These are phyloP conservation scores for Poecilia velifera DNA, from an alignment of 2,797 vertebrate species.

Conservation along the genomic window DNA sequence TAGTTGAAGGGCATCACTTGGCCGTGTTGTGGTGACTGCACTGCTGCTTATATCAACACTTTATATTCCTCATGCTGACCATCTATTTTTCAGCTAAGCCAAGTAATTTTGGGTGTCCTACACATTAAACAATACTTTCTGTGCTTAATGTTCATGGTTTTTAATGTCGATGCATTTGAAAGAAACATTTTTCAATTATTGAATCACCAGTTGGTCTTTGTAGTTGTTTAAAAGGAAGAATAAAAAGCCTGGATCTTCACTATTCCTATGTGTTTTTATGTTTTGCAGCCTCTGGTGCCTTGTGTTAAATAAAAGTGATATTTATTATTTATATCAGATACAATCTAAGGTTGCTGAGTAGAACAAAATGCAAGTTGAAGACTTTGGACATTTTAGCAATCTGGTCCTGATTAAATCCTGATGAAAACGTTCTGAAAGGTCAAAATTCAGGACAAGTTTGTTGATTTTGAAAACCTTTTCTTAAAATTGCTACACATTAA, in stretches of 20 bases:
- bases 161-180: not conserved
- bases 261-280: not conserved
- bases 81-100: not conserved
- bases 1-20: conserved; percentile 60
- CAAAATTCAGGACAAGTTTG: conserved; percentile 18
- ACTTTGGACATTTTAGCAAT: not conserved
- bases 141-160: not conserved
- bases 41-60: conserved; percentile 16
- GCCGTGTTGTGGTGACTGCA: conserved; percentile 24
- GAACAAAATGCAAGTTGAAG: not conserved
- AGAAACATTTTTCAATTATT: not conserved
- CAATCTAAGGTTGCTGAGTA: not conserved
- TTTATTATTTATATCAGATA: not conserved
- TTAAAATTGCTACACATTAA: conserved; percentile 10
- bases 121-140: not conserved
- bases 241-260: not conserved
- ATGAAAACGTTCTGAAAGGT: conserved; percentile 42
- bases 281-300: not conserved
- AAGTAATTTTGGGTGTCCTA: not conserved
- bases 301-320: not conserved
- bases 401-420: conserved; percentile 35
- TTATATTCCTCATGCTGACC: not conserved
- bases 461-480: too few species aligned
- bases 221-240: not conserved
- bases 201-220: not conserved